A percentile compares a stretch with the other conserved stretches of the same genome.
Evolutionary conservation across 2,888 invertebrate species (phyloP).

Genomic region (Cryptocephalus primarius): DNA sequence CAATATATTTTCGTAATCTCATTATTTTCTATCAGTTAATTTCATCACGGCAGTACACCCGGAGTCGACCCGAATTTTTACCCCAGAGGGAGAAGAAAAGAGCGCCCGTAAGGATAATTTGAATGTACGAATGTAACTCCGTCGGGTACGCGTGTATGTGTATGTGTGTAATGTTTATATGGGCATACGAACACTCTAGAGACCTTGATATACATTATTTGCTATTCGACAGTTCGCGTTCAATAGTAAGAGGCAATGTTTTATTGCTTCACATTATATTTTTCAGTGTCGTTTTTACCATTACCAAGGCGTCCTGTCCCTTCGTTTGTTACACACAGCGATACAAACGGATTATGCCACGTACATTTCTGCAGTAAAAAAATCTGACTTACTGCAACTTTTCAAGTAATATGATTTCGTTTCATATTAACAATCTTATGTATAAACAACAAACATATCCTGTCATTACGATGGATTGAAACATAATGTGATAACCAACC

Average conservation of each 20-base stretch:
- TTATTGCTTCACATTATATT: slow-evolving; percentile 27
- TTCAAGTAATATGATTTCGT: no score
- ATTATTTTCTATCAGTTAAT: no score
- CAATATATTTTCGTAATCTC: no score
- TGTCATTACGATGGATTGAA: no score
- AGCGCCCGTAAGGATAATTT: slow-evolving; percentile 26
- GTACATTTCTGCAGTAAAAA: no score
- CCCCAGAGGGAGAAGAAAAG: slow-evolving; percentile 12
- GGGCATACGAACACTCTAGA: slow-evolving; percentile 21
- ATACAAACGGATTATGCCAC: neutral
- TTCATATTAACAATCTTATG: no score
- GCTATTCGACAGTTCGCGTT: slow-evolving; percentile 16
- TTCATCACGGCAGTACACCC: no score
- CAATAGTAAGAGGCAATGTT: slow-evolving; percentile 26
- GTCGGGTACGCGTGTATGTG: no score
- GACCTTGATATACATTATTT: slow-evolving; percentile 20
- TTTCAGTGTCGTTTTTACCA: slow-evolving; percentile 25
- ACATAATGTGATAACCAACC: no score
- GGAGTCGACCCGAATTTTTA: no score
- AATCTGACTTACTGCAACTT: no score
- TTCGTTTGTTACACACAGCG: neutral
- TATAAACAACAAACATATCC: no score
- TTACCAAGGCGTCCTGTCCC: slow-evolving; percentile 2
- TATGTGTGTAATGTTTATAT: slow-evolving; percentile 9
- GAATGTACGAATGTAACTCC: slow-evolving; percentile 20